Conservation (phyloP, 2,113 vertebrate genomes). For the Ailuropoda melanoleuca region DNA sequence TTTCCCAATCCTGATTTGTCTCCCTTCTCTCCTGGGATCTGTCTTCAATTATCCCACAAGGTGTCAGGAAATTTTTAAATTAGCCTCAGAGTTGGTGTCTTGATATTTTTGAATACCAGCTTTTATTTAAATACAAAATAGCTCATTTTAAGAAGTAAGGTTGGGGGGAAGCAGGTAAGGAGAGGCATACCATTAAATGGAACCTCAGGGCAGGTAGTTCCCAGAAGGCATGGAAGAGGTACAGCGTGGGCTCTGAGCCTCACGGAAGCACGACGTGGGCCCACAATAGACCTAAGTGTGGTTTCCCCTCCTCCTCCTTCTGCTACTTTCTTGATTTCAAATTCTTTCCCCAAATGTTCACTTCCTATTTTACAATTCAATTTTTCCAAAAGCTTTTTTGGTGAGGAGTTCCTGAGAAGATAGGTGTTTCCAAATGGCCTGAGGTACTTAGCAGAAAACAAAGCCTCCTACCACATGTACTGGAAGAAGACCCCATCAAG, state of each 20-base stretch:
- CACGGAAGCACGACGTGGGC: fast-evolving
- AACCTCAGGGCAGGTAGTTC: background rate
- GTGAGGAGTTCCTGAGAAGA: background rate
- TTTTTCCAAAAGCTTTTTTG: background rate
- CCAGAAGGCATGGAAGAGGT: background rate
- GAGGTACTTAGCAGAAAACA: background rate
- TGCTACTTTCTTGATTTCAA: background rate
- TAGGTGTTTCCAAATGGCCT: background rate
- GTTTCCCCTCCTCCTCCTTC: background rate
- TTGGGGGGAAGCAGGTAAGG: background rate
- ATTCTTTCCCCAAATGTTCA: background rate
- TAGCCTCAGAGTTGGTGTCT: background rate
- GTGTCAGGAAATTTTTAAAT: background rate
- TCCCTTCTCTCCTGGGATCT: background rate
- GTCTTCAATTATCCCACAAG: background rate
- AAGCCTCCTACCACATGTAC: background rate
- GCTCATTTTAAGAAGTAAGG: background rate
- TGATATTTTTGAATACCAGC: slow-evolving; percentile 44
- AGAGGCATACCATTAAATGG: background rate
- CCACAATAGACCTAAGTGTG: background rate
- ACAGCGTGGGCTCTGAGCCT: background rate
- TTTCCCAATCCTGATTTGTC: background rate
- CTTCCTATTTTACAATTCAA: background rate
- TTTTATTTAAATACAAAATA: slow-evolving; percentile 35
- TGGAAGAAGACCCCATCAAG: background rate